These are phyloP conservation scores for Felis chaus DNA, from an alignment of 2,113 vertebrate genomes.

Conservation along the genomic window DNA sequence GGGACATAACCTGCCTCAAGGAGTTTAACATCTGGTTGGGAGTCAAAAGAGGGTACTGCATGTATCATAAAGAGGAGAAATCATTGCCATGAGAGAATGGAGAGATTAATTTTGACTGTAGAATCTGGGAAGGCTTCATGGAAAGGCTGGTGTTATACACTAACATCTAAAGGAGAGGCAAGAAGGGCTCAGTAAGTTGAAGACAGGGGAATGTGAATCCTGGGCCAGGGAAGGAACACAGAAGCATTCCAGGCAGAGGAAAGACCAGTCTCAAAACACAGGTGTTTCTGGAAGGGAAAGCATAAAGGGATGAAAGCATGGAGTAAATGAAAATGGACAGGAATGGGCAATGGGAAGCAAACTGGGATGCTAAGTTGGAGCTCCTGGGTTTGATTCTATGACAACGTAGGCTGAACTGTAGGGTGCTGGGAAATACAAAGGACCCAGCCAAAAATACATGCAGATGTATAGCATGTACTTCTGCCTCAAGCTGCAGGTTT, in stretches of 20 bases:
- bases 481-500: background rate
- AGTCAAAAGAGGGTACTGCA: background rate
- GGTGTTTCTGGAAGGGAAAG: background rate
- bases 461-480: background rate
- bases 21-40: background rate
- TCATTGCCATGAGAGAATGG: background rate
- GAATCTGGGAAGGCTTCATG: background rate
- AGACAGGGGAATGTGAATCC: too few species aligned
- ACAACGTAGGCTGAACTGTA: background rate
- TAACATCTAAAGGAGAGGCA: background rate
- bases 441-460: background rate
- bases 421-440: background rate
- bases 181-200: background rate
- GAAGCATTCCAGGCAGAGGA: background rate
- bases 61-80: background rate
- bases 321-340: background rate
- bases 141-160: background rate
- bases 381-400: background rate
- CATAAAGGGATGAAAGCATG: background rate
- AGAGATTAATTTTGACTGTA: background rate
- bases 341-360: background rate
- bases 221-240: background rate
- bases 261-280: background rate
- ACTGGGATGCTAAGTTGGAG: background rate
- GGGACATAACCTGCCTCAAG: background rate